A percentile compares a stretch with the other conserved stretches of the same genome.
Conservation (phyloP, 2,888 invertebrate genomes). For the Clostera curtula region DNA sequence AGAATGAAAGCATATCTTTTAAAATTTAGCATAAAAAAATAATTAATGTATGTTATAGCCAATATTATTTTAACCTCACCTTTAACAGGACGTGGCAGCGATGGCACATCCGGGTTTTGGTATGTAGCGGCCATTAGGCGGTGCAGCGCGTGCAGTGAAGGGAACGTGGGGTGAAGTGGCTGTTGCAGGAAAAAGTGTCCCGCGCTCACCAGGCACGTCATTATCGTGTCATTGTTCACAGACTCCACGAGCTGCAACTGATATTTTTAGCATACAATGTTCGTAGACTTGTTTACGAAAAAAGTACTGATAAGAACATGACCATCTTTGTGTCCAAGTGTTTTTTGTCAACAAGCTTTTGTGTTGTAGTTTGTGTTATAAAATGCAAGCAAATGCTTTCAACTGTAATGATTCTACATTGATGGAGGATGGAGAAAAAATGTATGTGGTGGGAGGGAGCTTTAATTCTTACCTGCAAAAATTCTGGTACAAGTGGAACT, state of each 20-base stretch:
- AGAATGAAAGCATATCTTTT: not conserved
- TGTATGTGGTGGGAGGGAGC: constrained; percentile 3
- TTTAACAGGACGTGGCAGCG: constrained; percentile 85
- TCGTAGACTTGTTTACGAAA: constrained; percentile 13
- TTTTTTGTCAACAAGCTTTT: too few species aligned
- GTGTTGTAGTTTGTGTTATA: constrained; percentile 3
- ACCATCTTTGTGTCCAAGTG: too few species aligned
- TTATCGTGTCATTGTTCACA: constrained; percentile 93
- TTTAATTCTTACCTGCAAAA: constrained; percentile 67
- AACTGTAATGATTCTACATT: constrained; percentile 6
- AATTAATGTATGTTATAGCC: not conserved
- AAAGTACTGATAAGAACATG: too few species aligned
- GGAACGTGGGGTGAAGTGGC: constrained; percentile 95
- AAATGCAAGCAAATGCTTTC: constrained; percentile 13
- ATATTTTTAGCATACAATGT: constrained; percentile 30
- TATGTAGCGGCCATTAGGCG: constrained; percentile 89
- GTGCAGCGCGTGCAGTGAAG: constrained; percentile 86
- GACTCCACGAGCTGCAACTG: constrained; percentile 89
- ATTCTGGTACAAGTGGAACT: constrained; percentile 69
- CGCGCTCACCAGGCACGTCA: constrained; percentile 90
- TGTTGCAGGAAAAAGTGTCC: constrained; percentile 96
- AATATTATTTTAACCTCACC: constrained; percentile 71
- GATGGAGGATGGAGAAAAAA: too few species aligned
- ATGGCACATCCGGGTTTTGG: constrained; percentile 83
- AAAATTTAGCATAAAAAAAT: not conserved